Evolutionary conservation across 2,888 invertebrate species (phyloP), one percentile per base, ranked within the genome.

Genomic region (Ectemnius cavifrons): DNA sequence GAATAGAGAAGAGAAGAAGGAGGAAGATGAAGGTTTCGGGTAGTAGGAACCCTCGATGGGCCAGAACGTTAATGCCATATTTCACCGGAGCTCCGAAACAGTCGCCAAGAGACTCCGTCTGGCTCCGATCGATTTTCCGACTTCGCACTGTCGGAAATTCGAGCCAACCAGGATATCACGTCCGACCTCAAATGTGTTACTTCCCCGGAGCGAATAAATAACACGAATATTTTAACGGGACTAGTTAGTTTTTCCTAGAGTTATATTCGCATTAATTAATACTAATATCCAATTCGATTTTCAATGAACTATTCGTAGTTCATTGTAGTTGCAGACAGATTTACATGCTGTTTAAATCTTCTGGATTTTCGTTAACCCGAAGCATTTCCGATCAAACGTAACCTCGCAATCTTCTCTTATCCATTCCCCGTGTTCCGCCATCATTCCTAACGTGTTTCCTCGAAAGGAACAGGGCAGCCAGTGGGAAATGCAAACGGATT

Each of bases 21-120:
- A 18, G 6, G 27, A 60, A 11, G 23, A 27, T 14, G 65, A 27
- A 37, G 27, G 37, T n/a, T 27, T 37, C 37, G 37, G 37, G 27
- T 65, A 70, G 63, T 60, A 70, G 61, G 13, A 60, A 23, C 57
- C 63, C 59, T 73, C 75, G 70, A 80, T 76, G 77, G 60, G 68
- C 60, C 71, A 28, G 63, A 75, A 80, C 79, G 78, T 78, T 81
- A 81, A 80, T 83, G 78, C 75, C 74, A 81, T 81, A 81, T 81
- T 82, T 83, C 81, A 82, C 70, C 58, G 70, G 60, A 67, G 68
- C 72, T 82, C 78, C 60, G 78, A 77, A 83, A 82, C 82, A 82
- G 79, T 76, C 80, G 67, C 71, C 73, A 62, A 58, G 76, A 78
- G 77, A 78, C 73, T 16, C 69, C 69, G 63, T 27, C 68, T 62